These are phyloP conservation scores for Spinus pinus DNA, from an alignment of 2,797 vertebrate species.

Conservation along the genomic window DNA sequence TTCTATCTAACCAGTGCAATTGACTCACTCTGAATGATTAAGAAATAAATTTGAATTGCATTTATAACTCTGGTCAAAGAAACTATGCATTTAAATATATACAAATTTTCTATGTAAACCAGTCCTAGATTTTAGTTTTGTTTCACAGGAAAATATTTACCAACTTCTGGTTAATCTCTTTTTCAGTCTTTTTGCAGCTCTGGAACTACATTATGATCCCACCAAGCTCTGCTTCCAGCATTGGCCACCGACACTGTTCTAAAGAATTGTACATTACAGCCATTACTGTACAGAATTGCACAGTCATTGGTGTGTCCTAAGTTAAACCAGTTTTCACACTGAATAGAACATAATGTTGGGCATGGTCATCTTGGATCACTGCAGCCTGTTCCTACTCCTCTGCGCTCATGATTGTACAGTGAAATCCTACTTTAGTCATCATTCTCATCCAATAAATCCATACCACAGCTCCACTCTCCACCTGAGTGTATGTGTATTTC, in stretches of 20 bases:
- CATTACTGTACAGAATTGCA: neutral
- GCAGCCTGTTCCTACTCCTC: neutral
- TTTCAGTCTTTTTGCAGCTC: neutral
- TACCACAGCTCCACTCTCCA: neutral
- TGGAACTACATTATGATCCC: neutral
- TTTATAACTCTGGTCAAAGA: neutral
- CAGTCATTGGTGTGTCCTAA: neutral
- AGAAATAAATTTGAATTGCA: neutral
- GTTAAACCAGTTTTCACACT: neutral
- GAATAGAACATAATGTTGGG: neutral
- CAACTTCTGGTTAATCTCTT: neutral
- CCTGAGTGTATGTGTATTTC: neutral
- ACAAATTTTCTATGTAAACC: neutral
- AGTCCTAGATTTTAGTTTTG: neutral
- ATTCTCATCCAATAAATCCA: neutral
- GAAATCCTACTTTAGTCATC: neutral
- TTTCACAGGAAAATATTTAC: neutral
- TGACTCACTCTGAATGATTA: neutral
- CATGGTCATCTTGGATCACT: rapidly evolving
- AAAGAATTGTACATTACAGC: neutral
- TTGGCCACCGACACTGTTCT: neutral
- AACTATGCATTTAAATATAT: neutral
- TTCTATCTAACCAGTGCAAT: neutral
- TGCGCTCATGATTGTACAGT: neutral
- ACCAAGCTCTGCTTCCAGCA: neutral